Conservation (phyloP, 2,113 vertebrate species). For the Lophius piscatorius region DNA sequence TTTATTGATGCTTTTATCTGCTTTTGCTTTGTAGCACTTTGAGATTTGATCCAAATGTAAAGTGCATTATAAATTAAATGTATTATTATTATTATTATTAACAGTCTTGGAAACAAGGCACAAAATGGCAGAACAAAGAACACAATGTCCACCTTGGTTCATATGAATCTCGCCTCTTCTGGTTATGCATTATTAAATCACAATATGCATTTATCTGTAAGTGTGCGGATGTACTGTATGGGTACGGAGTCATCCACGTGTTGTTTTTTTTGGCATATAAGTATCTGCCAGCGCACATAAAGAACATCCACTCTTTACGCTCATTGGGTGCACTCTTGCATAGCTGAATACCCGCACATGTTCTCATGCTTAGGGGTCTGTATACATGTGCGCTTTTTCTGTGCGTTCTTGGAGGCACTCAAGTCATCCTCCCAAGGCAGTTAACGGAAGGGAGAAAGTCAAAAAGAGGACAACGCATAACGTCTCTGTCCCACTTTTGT, state of each 20-base stretch:
- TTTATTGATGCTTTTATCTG: too few relatives aligned
- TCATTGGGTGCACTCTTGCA: slow-evolving; percentile 3
- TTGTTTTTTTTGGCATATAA: too few relatives aligned
- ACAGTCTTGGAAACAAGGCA: too few relatives aligned
- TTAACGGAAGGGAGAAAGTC: slow-evolving; percentile 64
- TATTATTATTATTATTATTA: too few relatives aligned
- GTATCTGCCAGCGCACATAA: background rate
- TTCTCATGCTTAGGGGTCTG: slow-evolving; percentile 26
- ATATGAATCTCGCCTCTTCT: background rate
- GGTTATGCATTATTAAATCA: slow-evolving; percentile 6
- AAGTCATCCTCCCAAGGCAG: slow-evolving; percentile 52
- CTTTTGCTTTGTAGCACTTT: too few relatives aligned
- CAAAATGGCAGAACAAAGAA: background rate
- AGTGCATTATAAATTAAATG: too few relatives aligned
- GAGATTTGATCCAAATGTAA: too few relatives aligned
- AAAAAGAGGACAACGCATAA: slow-evolving; percentile 52
- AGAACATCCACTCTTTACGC: background rate
- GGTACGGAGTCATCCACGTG: background rate
- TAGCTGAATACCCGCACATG: slow-evolving; percentile 21
- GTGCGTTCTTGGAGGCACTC: slow-evolving; percentile 42
- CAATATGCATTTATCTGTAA: background rate
- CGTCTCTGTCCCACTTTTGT: slow-evolving; percentile 34
- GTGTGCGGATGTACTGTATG: background rate
- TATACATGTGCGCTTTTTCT: slow-evolving; percentile 37
- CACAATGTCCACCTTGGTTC: background rate